Evolutionary conservation across 2,888 invertebrate genomes (phyloP).

Genomic region (Amphipyra tragopoginis): DNA sequence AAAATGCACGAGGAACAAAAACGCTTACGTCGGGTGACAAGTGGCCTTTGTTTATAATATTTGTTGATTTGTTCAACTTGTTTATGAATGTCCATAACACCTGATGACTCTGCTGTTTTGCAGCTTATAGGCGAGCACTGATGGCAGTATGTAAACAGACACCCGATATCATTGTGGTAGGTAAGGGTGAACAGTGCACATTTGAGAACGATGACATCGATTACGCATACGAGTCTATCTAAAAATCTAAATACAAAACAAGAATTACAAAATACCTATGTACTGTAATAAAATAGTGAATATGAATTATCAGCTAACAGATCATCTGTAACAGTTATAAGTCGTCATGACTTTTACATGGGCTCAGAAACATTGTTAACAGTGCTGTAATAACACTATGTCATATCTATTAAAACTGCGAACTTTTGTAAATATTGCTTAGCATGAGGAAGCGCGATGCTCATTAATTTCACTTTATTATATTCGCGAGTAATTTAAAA

Average conservation of each 20-base stretch:
- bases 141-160: slow-evolving; percentile 55
- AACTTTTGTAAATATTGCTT: slow-evolving; percentile 3
- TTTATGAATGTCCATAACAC: slow-evolving; percentile 83
- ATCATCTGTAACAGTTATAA: not conserved
- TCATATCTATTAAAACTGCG: slow-evolving; percentile 1
- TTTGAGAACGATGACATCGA: slow-evolving; percentile 5
- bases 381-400: not conserved
- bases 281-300: not conserved
- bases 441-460: slow-evolving; percentile 12
- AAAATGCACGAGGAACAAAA: slow-evolving; percentile 87
- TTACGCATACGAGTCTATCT: slow-evolving; percentile 3
- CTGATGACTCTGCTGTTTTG: slow-evolving; percentile 79
- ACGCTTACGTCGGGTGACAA: slow-evolving; percentile 88
- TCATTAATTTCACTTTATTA: slow-evolving; percentile 41
- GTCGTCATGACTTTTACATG: not conserved
- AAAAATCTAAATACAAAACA: slow-evolving; percentile 1
- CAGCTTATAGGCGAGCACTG: slow-evolving; percentile 59
- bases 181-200: slow-evolving; percentile 14
- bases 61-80: slow-evolving; percentile 86
- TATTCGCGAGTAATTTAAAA: slow-evolving; percentile 53
- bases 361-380: not conserved
- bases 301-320: not conserved
- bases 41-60: slow-evolving; percentile 87
- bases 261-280: not conserved
- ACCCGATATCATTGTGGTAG: slow-evolving; percentile 51